Evolutionary conservation across 1,140 invertebrate species (phyloP).

Genomic region (Drosophila triauraria): DNA sequence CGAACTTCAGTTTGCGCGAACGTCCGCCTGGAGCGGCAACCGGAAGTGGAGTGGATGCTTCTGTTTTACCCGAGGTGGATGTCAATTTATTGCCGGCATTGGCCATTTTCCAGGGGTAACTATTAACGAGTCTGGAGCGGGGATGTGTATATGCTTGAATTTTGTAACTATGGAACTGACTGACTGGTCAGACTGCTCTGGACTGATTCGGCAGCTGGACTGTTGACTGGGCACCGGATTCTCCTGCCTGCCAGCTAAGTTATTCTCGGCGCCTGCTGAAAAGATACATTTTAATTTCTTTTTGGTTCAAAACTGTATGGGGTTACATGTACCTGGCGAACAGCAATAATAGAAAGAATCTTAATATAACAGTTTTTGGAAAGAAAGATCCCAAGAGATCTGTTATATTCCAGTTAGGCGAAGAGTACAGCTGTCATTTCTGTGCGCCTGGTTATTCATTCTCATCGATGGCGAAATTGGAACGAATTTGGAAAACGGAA

Average conservation of each 20-base stretch:
- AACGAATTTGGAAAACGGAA: too few relatives aligned
- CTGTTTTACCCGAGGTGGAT: neutral
- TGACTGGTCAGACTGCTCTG: neutral
- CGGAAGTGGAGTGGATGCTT: neutral
- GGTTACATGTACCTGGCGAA: too few relatives aligned
- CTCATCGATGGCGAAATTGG: too few relatives aligned
- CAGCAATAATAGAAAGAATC: too few relatives aligned
- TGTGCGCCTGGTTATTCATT: too few relatives aligned
- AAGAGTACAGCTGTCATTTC: too few relatives aligned
- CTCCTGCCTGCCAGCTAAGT: neutral
- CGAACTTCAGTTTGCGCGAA: slow-evolving; percentile 42
- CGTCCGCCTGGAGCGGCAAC: neutral
- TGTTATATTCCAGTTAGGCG: too few relatives aligned
- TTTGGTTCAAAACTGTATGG: neutral
- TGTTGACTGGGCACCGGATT: neutral
- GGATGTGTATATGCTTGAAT: slow-evolving; percentile 3
- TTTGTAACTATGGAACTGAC: slow-evolving; percentile 2
- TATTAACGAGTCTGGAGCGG: neutral
- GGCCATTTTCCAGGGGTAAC: neutral
- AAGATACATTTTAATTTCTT: neutral
- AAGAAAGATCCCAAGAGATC: too few relatives aligned
- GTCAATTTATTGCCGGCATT: neutral
- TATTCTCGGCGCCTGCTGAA: neutral
- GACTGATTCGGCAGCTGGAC: neutral
- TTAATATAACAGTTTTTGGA: too few relatives aligned